Evolutionary conservation across 35 echinoderm and acorn worm genomes (phyloP).

Genomic region (Heliocidaris erythrogramma): DNA sequence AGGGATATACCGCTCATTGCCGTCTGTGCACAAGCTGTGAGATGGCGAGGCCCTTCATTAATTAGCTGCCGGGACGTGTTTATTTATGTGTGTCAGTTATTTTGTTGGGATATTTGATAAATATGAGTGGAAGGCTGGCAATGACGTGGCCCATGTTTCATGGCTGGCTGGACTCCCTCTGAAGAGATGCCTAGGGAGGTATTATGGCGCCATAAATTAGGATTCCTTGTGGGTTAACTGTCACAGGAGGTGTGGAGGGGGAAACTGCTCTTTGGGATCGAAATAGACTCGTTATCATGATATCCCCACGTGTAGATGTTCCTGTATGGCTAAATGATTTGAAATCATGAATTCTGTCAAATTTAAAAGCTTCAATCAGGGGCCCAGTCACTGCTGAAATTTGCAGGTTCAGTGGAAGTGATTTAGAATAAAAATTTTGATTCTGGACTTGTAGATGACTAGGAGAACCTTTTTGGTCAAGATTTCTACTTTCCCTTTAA

Average conservation of each 20-base stretch:
- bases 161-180: background rate
- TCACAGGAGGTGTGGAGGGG: background rate
- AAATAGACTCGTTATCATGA: background rate
- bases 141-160: constrained; percentile 21
- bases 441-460: too few species aligned
- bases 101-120: background rate
- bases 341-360: background rate
- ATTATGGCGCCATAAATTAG: constrained; percentile 23
- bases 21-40: background rate
- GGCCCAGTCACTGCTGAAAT: background rate
- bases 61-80: background rate
- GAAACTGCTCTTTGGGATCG: background rate
- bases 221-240: background rate
- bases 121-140: constrained; percentile 24
- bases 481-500: too few species aligned
- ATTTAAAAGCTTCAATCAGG: background rate
- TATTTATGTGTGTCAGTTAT: constrained; percentile 22
- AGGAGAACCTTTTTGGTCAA: too few species aligned
- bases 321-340: background rate
- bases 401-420: too few species aligned
- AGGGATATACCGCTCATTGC: background rate
- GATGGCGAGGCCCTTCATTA: background rate
- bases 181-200: background rate
- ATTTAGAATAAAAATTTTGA: too few species aligned
- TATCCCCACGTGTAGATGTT: background rate